Conservation (phyloP, 2,113 vertebrate genomes). For the Grammatotria lemairii region DNA sequence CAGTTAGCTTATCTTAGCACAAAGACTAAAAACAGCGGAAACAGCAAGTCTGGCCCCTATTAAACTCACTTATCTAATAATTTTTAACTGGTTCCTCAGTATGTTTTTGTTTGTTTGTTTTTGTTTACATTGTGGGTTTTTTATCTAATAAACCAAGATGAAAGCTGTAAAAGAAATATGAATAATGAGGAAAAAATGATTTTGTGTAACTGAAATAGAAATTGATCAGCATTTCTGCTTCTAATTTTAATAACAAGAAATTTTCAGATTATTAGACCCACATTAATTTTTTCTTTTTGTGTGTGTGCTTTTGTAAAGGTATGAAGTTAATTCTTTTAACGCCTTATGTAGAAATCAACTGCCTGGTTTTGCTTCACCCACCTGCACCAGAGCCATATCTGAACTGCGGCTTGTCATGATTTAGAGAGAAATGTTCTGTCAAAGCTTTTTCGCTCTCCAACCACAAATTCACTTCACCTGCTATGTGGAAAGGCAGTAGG, state of each 20-base stretch:
- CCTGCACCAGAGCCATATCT: slow-evolving; percentile 1
- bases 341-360: slow-evolving; percentile 2
- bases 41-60: background rate
- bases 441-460: slow-evolving; percentile 19
- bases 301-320: background rate
- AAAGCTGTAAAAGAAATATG: background rate
- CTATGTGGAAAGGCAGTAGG: background rate
- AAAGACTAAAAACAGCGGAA: background rate
- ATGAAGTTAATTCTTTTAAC: background rate
- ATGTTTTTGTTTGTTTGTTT: background rate
- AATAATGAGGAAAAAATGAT: background rate
- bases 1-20: background rate
- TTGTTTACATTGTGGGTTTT: background rate
- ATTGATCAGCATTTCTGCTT: background rate
- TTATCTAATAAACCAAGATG: background rate
- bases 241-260: background rate
- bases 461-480: slow-evolving; percentile 25
- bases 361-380: background rate
- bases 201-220: background rate
- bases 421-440: slow-evolving; percentile 31
- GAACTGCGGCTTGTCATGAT: slow-evolving; percentile 15
- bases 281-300: rapidly evolving
- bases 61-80: background rate
- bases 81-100: background rate
- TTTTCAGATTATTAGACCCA: background rate